Conservation (phyloP, 2,113 vertebrate species). For the Crotalus helleri region DNA sequence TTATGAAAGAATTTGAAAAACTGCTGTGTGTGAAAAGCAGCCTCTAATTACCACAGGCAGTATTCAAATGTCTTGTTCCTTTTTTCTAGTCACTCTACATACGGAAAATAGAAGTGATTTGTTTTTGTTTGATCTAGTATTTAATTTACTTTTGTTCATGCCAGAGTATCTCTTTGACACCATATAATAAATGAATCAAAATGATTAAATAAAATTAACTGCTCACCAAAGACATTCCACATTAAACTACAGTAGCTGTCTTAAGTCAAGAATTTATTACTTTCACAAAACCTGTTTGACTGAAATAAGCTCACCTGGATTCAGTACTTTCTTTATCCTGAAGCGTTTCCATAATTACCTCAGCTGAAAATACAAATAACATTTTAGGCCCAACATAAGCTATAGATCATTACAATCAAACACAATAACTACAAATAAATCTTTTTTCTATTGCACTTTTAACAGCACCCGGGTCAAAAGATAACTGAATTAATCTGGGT, state of each 20-base stretch:
- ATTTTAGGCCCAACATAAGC: background rate
- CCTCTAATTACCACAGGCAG: background rate
- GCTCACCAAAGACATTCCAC: background rate
- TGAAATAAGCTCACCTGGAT: slow-evolving; percentile 61
- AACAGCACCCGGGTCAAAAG: background rate
- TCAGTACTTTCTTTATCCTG: slow-evolving; percentile 62
- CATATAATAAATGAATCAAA: background rate
- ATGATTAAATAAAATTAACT: background rate
- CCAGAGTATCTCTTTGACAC: background rate
- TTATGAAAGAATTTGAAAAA: background rate
- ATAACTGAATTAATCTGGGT: background rate
- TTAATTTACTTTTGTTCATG: background rate
- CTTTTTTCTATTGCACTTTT: background rate
- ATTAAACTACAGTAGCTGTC: background rate
- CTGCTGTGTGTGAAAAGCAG: background rate
- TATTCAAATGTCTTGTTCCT: background rate
- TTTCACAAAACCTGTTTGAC: background rate
- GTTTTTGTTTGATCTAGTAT: background rate
- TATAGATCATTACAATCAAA: background rate
- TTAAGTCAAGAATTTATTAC: background rate
- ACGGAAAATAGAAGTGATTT: background rate
- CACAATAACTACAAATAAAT: background rate
- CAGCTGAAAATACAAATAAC: slow-evolving; percentile 48
- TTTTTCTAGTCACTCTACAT: background rate
- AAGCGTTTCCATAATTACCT: slow-evolving; percentile 58